These are phyloP conservation scores for Raja brachyura DNA, from an alignment of 2,113 vertebrate species.

Conservation along the genomic window DNA sequence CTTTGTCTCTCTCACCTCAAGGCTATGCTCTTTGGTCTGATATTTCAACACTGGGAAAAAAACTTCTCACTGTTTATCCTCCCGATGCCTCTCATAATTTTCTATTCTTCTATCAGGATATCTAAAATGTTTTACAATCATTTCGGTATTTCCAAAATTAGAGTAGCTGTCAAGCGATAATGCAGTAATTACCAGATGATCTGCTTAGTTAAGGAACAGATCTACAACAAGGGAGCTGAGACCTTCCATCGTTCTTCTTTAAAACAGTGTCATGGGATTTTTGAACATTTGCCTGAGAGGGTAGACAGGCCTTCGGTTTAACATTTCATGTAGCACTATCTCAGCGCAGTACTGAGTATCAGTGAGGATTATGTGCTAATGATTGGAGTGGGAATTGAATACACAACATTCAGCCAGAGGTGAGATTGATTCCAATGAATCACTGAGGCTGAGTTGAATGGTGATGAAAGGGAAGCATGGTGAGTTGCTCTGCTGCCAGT, in stretches of 20 bases:
- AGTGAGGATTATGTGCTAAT: background rate
- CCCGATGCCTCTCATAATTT: too few relatives aligned
- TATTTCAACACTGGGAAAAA: too few relatives aligned
- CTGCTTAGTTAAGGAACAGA: background rate
- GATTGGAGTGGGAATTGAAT: background rate
- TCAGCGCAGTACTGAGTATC: background rate
- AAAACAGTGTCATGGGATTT: background rate
- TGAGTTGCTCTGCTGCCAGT: background rate
- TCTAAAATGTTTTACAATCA: background rate
- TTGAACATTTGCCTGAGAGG: background rate
- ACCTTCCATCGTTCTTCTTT: background rate
- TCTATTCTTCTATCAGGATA: too few relatives aligned
- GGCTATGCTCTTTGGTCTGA: too few relatives aligned
- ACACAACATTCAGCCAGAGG: background rate
- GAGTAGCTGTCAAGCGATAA: background rate
- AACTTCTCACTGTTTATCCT: too few relatives aligned
- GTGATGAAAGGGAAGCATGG: background rate
- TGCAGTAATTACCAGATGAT: background rate
- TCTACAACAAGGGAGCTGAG: background rate
- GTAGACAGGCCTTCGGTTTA: background rate
- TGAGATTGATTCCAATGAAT: background rate
- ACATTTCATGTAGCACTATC: background rate
- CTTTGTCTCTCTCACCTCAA: too few relatives aligned
- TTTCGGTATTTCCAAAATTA: background rate
- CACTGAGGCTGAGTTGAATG: background rate